phyloP scores from a whole-genome alignment of 2,797 vertebrate genomes.

The Phoebastria nigripes region DNA sequence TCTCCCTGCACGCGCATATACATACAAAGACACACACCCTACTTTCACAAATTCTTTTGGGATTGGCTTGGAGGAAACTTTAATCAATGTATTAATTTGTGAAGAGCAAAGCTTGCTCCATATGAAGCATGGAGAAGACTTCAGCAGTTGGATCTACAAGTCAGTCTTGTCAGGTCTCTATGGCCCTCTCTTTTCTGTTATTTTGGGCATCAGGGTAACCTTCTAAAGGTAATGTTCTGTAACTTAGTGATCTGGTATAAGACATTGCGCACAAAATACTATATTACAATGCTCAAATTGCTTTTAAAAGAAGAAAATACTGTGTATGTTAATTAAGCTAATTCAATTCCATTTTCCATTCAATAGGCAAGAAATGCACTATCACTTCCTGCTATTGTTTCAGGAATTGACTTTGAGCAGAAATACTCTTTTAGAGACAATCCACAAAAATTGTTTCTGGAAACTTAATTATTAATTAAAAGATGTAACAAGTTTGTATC shows the following conservation, averaged over 20 bases:
- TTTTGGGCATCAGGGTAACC: not conserved
- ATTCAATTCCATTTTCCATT: constrained; percentile 1
- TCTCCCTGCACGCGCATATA: not conserved
- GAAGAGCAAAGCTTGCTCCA: not conserved
- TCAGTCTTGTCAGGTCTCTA: not conserved
- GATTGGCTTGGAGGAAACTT: not conserved
- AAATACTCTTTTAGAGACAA: constrained; percentile 1
- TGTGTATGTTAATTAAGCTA: not conserved
- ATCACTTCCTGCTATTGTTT: not conserved
- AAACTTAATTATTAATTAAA: constrained; percentile 41
- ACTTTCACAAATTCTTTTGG: not conserved
- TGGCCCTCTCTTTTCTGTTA: not conserved
- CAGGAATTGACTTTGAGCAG: not conserved
- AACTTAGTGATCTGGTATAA: not conserved
- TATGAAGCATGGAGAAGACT: not conserved
- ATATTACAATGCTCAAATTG: not conserved
- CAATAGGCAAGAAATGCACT: not conserved
- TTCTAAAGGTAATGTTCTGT: not conserved
- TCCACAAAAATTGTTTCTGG: not conserved
- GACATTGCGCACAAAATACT: not conserved
- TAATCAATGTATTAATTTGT: not conserved
- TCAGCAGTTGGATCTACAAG: not conserved
- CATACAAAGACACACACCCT: not conserved
- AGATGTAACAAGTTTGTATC: not conserved
- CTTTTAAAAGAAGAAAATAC: constrained; percentile 4